Percentiles rank a stretch among this genome's conserved stretches.
These are phyloP conservation scores for Piscicola geometra DNA, from an alignment of 2,888 invertebrate genomes.

Conservation along the genomic window DNA sequence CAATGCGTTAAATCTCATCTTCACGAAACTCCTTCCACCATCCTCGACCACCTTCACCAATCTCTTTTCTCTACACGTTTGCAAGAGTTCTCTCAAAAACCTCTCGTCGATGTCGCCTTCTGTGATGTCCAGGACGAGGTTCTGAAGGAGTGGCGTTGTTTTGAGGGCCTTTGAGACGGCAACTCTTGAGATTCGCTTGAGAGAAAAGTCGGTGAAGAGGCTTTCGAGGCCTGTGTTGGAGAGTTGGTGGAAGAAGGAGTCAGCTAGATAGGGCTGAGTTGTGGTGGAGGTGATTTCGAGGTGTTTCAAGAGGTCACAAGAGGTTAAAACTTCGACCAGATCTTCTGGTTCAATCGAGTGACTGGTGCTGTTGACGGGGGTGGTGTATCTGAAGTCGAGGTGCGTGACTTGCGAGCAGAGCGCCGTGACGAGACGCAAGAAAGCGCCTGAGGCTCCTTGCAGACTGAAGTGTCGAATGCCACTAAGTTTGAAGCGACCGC, in stretches of 20 bases:
- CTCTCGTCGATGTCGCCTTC: conserved; percentile 13
- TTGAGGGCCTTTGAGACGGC: background rate
- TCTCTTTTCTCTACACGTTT: background rate
- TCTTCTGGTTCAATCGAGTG: conserved; percentile 21
- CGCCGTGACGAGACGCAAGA: conserved; percentile 39
- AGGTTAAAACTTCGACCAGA: conserved; percentile 31
- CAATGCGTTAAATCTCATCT: background rate
- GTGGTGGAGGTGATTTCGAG: conserved; percentile 25
- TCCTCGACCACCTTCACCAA: background rate
- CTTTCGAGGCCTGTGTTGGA: background rate
- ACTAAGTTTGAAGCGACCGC: conserved; percentile 37
- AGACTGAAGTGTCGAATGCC: conserved; percentile 34
- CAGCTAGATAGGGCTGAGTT: background rate
- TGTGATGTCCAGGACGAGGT: conserved; percentile 15
- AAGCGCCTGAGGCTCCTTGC: conserved; percentile 40
- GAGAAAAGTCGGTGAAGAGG: conserved; percentile 5
- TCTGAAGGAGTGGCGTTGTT: background rate
- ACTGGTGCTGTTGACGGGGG: background rate
- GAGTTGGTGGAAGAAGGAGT: conserved; percentile 11
- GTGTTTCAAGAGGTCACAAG: conserved; percentile 30
- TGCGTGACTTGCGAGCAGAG: conserved; percentile 39
- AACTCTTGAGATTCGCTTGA: conserved; percentile 8
- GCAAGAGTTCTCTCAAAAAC: background rate
- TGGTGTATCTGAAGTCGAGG: conserved; percentile 34
- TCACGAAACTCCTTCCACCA: background rate